phyloP scores from a whole-genome alignment of 2,113 vertebrate species.

The Macrotis lagotis region DNA sequence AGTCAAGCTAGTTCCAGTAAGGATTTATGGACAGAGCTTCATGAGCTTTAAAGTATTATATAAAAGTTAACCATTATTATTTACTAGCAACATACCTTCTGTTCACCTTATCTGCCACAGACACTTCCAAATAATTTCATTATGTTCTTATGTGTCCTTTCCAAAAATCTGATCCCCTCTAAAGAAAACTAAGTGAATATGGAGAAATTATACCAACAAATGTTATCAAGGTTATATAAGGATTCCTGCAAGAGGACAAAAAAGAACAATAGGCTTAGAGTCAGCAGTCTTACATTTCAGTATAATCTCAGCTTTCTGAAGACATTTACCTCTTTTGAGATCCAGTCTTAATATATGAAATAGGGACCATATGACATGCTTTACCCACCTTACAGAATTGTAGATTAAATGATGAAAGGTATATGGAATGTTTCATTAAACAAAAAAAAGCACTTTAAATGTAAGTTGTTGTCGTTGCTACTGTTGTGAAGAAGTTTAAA shows the following conservation, averaged over 20 bases:
- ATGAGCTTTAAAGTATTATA: background rate
- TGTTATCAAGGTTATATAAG: background rate
- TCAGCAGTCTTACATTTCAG: too few species aligned
- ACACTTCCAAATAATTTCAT: background rate
- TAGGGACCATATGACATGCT: background rate
- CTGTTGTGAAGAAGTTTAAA: background rate
- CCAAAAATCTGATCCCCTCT: background rate
- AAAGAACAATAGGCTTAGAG: too few species aligned
- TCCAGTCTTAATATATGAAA: conserved; percentile 12
- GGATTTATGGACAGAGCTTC: background rate
- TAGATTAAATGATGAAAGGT: background rate
- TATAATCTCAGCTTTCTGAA: background rate
- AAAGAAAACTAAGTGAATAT: background rate
- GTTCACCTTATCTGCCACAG: background rate
- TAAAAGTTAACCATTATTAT: background rate
- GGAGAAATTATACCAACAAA: background rate
- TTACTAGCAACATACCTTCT: background rate
- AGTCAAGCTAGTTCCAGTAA: background rate
- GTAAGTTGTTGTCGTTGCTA: background rate
- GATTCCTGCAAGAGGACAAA: too few species aligned
- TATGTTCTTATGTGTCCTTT: background rate
- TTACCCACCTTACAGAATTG: background rate
- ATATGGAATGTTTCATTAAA: background rate
- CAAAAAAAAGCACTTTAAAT: background rate
- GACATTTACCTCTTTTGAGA: background rate